phyloP scores from a whole-genome alignment of 2,888 invertebrate genomes.

The Stratiomys singularior region DNA sequence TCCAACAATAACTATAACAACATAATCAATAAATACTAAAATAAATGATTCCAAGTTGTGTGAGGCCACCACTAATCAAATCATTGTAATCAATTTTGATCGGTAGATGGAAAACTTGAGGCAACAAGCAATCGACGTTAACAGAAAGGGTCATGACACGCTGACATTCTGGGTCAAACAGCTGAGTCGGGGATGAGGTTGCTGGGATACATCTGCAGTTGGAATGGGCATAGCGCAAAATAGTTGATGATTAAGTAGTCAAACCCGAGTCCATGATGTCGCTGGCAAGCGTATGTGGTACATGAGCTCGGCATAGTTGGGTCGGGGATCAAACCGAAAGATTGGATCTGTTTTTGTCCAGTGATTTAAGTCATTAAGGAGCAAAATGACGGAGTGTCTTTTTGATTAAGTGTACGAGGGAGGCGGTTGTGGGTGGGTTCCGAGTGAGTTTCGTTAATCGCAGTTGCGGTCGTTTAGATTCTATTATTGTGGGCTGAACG shows the following conservation, averaged over 20 bases:
- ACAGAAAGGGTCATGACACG: conserved; percentile 49
- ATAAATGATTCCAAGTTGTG: background rate
- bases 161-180: conserved; percentile 50
- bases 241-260: conserved; percentile 8
- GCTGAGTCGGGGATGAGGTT: conserved; percentile 12
- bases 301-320: background rate
- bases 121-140: conserved; percentile 49
- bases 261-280: background rate
- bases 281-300: no score
- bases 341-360: conserved; percentile 29
- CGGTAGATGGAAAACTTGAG: conserved; percentile 47
- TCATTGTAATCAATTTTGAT: conserved; percentile 49
- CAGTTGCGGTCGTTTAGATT: conserved; percentile 7
- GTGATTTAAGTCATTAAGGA: conserved; percentile 34
- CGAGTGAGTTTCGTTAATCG: conserved; percentile 16
- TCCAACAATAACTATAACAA: background rate
- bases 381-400: background rate
- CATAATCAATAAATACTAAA: conserved; percentile 13
- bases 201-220: background rate
- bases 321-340: conserved; percentile 20
- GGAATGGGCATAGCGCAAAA: background rate
- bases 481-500: conserved; percentile 2
- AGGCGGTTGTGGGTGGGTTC: background rate
- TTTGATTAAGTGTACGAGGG: conserved; percentile 9
- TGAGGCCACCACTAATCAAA: conserved; percentile 47